Evolutionary conservation across 2,113 vertebrate species (phyloP), one percentile per base, ranked within the genome.

Genomic region (Osmerus eperlanus): DNA sequence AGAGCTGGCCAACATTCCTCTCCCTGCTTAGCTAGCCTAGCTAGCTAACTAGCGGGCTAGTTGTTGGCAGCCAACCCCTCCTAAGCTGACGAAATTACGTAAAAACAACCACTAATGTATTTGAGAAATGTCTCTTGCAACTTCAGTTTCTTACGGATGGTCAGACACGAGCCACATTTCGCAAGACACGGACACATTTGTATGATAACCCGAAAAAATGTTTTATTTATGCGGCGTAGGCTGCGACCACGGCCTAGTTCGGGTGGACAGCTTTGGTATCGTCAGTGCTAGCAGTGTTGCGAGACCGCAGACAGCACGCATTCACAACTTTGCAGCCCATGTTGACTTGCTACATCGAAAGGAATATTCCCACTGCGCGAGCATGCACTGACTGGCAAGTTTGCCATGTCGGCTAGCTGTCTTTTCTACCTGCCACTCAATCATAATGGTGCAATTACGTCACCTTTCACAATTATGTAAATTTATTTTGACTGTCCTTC

Each of bases 151-250:
- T 29, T 56, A 25, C 9, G 53, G 8, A 18, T 70, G 23, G 70
- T 78, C 79, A 67, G 60, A 70, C 73, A 47, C 70, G 41, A 51
- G 23, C 7, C 11, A 19, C 68, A 64, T 85, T 72, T 76, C 16
- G 28, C 61, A 16, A 82, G 79, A 77, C 83, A 68, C 13, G 2
- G 8, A 66, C 67, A 72, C 65, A 81, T 81, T 64, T 80, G 76
- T 56, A 80, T 62, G 73, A 51, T 66, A 67, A 81, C 73, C 73
- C 69, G 72, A 72, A 79, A 69, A 85, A 81, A 90, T 89, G 85
- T 90, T 87, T 89, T 90, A 91, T 91, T 89, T 88, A 91, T 90
- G 85, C 87, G 81, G 82, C 84, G 82, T 85, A 91, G 90, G 88
- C 90, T 91, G 83, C 59, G 82, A 71, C 69, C 55, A 64, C 73